Base-by-base conservation (phyloP, 2,888 invertebrate genomes). In the Cistogaster globosa region DNA sequence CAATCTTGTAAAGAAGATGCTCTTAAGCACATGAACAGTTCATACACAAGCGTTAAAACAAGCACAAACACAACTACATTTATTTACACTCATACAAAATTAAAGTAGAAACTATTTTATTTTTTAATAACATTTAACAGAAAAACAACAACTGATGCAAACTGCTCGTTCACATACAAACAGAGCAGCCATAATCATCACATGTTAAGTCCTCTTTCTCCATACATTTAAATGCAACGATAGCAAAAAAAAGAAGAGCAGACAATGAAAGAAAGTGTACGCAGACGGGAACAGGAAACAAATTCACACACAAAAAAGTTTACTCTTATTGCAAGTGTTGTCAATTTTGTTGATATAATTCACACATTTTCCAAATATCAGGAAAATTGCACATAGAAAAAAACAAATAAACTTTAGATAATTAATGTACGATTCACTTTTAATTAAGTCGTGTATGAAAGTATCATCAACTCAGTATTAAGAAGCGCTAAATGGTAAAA, bases 61-160 rank as follows among this genome's bases (percentile, higher is more conserved):
- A 12, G 26, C 12, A 42, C 20, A 22, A 8, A 51, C 32, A 20
- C 11, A 42, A 4, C n/a, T 4, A 20, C 5, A 42, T 16, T 12
- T 20, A 36, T 5, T n/a, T 32, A 63, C 53, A 76, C 36, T 0
- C 55, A 14, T 38, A 42, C 36, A 18, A 12, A 55, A 55, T 48
- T 36, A 58, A 45, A 32, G 26, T 58, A 60, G 8, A 48, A 48
- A 72, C 48, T 48, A 72, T 60, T 60, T 72, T 48, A 72, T 48
- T 48, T 65, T 58, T 60, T 72, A 72, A 80, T 60, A 72, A 77
- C 32, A 67, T 42, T 72, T 69, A 75, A 55, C 55, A 76, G n/a
- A 53, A 82, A 51, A 75, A 63, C 51, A 75, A 63, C 51, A 80
- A 57, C 60, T 51, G 38, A 53, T 74, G 60, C 7, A 74, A 62